Evolutionary conservation across 2,113 vertebrate species (phyloP).

Genomic region (Pedionomus torquatus): DNA sequence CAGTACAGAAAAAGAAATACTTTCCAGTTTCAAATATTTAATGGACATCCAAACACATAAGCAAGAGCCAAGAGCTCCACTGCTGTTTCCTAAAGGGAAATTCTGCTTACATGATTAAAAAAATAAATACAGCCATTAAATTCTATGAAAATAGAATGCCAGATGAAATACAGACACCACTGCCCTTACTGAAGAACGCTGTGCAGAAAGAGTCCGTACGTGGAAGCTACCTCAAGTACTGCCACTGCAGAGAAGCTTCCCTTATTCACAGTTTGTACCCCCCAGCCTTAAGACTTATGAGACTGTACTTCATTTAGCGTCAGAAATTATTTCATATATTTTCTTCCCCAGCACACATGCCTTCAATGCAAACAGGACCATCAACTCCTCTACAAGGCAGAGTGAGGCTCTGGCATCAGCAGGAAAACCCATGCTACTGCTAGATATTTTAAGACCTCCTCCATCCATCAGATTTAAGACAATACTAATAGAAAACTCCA

Average conservation of each 20-base stretch:
- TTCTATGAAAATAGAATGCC: neutral
- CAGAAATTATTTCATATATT: neutral
- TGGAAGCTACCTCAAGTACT: neutral
- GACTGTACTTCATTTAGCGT: neutral
- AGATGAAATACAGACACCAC: neutral
- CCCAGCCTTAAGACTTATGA: too few species aligned
- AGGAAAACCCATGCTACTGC: neutral
- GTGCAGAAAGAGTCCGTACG: neutral
- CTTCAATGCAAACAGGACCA: neutral
- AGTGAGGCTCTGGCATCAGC: neutral
- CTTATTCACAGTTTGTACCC: neutral
- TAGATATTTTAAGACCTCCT: neutral
- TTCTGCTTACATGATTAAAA: neutral
- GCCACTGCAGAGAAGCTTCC: neutral
- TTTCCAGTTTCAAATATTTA: neutral
- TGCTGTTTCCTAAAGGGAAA: neutral
- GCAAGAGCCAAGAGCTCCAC: neutral
- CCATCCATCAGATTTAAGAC: neutral
- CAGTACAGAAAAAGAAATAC: neutral
- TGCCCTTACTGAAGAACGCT: fast-evolving
- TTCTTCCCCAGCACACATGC: too few species aligned
- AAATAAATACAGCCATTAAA: neutral
- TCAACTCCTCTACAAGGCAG: neutral
- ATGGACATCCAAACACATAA: neutral
- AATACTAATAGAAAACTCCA: neutral